Conservation (phyloP, 2,888 invertebrate species). For the Idaea aversata region DNA sequence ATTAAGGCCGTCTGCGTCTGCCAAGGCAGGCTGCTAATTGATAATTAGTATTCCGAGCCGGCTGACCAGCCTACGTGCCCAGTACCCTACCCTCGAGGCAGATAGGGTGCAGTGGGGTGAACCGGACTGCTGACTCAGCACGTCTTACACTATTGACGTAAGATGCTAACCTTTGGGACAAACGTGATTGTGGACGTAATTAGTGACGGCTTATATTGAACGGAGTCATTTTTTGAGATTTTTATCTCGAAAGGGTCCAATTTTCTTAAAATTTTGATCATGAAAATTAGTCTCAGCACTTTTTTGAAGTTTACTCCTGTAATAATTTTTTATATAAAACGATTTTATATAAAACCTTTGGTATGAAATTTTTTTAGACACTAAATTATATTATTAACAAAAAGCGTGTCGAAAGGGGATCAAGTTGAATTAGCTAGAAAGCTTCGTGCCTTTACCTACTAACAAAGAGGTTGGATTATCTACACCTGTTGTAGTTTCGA, state of each 20-base stretch:
- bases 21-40: conserved; percentile 55
- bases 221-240: neutral
- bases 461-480: no score
- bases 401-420: no score
- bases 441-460: no score
- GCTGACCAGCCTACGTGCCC: conserved; percentile 66
- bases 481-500: no score
- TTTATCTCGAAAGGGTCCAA: neutral
- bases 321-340: no score
- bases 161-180: conserved; percentile 51
- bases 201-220: conserved; percentile 24
- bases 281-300: neutral
- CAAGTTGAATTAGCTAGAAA: no score
- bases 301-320: neutral
- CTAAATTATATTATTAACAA: no score
- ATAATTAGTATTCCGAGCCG: conserved; percentile 71
- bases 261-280: neutral
- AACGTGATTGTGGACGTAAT: conserved; percentile 46
- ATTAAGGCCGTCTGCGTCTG: conserved; percentile 29
- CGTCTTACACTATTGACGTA: conserved; percentile 55
- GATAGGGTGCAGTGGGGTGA: conserved; percentile 31
- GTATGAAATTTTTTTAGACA: no score
- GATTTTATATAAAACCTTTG: no score
- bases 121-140: conserved; percentile 49
- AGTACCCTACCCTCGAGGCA: conserved; percentile 28